Evolutionary conservation across 2,888 invertebrate genomes (phyloP).

Genomic region (Synanthedon vespiformis): DNA sequence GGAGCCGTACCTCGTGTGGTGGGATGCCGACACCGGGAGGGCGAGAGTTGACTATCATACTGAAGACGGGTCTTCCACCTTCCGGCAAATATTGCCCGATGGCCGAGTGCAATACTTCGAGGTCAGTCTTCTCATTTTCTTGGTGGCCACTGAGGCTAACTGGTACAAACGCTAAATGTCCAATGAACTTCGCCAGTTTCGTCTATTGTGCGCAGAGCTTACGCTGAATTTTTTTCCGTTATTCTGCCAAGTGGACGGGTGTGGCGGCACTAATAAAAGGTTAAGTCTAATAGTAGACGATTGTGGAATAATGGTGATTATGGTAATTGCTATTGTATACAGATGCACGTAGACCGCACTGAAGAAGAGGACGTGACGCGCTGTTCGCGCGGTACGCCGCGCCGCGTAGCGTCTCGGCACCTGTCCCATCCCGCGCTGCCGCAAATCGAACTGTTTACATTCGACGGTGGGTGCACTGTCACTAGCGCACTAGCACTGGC

Average conservation of each 20-base stretch:
- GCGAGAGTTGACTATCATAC: conserved; percentile 35
- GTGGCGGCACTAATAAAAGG: background rate
- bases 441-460: conserved; percentile 31
- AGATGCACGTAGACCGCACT: conserved; percentile 37
- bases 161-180: background rate
- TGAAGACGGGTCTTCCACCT: conserved; percentile 26
- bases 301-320: too few relatives aligned
- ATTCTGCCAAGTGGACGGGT: background rate
- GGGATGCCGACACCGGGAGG: conserved; percentile 38
- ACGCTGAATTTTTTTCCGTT: background rate
- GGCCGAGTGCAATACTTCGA: conserved; percentile 27
- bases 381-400: conserved; percentile 24
- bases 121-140: conserved; percentile 15
- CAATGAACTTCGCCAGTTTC: background rate
- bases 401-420: conserved; percentile 17
- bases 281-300: background rate
- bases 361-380: conserved; percentile 19
- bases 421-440: conserved; percentile 38
- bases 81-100: conserved; percentile 23
- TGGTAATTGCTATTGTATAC: background rate
- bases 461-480: conserved; percentile 23
- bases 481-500: too few relatives aligned
- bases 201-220: background rate
- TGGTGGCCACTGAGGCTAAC: too few relatives aligned
- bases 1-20: conserved; percentile 40